Evolutionary conservation across 2,888 invertebrate species (phyloP).

Genomic region (Lycia hirtaria): DNA sequence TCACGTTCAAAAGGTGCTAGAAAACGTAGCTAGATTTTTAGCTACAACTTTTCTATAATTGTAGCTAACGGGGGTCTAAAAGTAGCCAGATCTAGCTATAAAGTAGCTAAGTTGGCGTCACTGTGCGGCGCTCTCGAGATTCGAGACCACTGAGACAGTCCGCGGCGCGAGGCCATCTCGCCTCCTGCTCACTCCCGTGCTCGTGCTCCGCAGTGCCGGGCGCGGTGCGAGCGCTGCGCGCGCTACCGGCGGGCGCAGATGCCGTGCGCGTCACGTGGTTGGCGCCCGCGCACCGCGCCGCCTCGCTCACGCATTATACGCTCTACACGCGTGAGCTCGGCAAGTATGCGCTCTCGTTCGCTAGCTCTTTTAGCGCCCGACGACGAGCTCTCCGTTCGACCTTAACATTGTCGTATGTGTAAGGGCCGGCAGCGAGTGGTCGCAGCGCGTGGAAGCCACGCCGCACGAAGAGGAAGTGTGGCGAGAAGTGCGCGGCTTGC

Average conservation of each 20-base stretch:
- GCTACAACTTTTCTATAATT: no score
- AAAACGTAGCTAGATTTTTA: no score
- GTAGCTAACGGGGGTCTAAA: no score
- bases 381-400: neutral
- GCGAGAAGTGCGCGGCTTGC: constrained; percentile 88
- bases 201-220: constrained; percentile 87
- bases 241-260: constrained; percentile 90
- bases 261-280: constrained; percentile 93
- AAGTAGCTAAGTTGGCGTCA: no score
- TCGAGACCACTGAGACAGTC: no score
- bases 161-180: neutral
- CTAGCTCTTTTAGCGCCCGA: neutral
- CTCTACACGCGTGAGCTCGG: constrained; percentile 90
- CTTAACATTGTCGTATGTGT: constrained; percentile 44
- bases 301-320: constrained; percentile 91
- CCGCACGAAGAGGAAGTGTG: constrained; percentile 67
- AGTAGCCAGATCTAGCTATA: no score
- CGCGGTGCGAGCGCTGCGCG: constrained; percentile 90
- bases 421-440: constrained; percentile 70
- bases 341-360: constrained; percentile 64
- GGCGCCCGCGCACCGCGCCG: constrained; percentile 90
- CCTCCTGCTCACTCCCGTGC: neutral
- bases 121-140: no score
- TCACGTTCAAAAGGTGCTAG: no score
- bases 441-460: constrained; percentile 62